These are phyloP conservation scores for Thamnophis elegans DNA, from an alignment of 2,797 vertebrate genomes.

Conservation along the genomic window DNA sequence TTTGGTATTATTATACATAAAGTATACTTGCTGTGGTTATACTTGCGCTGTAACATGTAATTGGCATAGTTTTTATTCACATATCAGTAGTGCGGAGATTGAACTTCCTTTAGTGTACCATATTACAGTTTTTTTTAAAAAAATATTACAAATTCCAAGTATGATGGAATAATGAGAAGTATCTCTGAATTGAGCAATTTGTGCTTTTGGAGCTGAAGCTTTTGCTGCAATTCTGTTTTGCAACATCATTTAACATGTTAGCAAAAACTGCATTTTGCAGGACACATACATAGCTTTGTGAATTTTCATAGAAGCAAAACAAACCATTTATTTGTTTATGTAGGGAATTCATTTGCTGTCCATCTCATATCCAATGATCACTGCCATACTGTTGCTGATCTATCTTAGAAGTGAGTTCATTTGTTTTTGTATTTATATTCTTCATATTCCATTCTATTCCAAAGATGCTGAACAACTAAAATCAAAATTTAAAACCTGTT, in stretches of 20 bases:
- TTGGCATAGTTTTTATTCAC: not conserved
- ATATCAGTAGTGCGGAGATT: not conserved
- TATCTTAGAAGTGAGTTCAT: not conserved
- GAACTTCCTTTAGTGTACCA: not conserved
- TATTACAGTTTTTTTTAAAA: not conserved
- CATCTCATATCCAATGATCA: not conserved
- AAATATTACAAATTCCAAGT: not conserved
- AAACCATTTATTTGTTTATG: not conserved
- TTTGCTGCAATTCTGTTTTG: not conserved
- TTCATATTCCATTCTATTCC: not conserved
- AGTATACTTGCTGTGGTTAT: not conserved
- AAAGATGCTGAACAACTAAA: not conserved
- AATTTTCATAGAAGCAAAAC: not conserved
- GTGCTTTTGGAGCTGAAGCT: not conserved
- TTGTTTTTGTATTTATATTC: not conserved
- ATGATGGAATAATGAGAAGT: not conserved
- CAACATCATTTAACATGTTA: not conserved
- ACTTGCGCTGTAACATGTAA: not conserved
- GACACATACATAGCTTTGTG: not conserved
- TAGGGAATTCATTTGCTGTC: not conserved
- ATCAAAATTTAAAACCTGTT: not conserved
- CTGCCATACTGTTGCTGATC: not conserved
- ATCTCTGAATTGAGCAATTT: not conserved
- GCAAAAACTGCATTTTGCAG: not conserved
- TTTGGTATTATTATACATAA: rapidly evolving